These are phyloP conservation scores for Ladona fulva DNA, from an alignment of 1,140 invertebrate genomes.

Conservation along the genomic window DNA sequence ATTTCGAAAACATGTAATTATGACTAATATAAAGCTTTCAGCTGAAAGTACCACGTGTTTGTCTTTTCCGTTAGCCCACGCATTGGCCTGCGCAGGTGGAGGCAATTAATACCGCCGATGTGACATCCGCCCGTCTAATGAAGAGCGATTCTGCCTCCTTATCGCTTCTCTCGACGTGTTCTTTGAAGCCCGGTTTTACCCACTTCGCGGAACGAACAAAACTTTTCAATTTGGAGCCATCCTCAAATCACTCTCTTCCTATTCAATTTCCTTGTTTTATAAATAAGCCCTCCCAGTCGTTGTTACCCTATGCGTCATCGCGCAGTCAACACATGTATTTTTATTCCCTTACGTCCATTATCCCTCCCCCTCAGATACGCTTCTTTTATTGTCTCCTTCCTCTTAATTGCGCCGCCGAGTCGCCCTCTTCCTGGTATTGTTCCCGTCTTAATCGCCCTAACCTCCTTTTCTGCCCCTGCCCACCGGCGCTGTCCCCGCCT, in stretches of 20 bases:
- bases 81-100: too few relatives aligned
- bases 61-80: too few relatives aligned
- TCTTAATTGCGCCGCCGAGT: neutral
- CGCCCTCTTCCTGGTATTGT: conserved; percentile 6
- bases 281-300: neutral
- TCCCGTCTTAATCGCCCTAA: neutral
- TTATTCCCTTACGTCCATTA: neutral
- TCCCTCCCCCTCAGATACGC: neutral
- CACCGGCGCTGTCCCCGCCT: neutral
- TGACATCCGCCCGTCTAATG: too few relatives aligned
- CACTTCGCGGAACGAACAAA: too few relatives aligned
- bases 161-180: too few relatives aligned
- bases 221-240: neutral
- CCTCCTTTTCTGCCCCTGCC: neutral
- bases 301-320: neutral
- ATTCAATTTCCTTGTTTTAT: neutral
- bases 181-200: too few relatives aligned
- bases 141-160: too few relatives aligned
- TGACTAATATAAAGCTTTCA: too few relatives aligned
- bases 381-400: neutral
- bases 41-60: too few relatives aligned
- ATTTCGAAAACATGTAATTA: too few relatives aligned
- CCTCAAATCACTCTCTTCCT: neutral
- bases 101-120: too few relatives aligned
- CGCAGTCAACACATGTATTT: neutral